These are phyloP conservation scores for Neoseiulus cucumeris DNA, from an alignment of 1,140 invertebrate genomes.

Conservation along the genomic window DNA sequence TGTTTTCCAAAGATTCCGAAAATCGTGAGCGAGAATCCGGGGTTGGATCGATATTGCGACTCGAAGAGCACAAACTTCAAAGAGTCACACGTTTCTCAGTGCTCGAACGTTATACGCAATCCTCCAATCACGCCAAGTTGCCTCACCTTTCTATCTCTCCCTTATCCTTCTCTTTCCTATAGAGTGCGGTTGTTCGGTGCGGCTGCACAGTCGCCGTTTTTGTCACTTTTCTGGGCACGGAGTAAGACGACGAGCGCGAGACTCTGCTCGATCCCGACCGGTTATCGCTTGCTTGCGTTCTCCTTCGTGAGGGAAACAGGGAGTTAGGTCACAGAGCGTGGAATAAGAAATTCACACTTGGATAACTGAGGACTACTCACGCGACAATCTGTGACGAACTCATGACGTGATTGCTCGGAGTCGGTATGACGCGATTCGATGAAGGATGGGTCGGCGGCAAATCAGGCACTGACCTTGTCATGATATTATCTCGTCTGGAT, in stretches of 20 bases:
- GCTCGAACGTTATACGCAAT: too few species aligned
- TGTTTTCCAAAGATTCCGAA: too few species aligned
- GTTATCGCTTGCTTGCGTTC: background rate
- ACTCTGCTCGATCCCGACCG: background rate
- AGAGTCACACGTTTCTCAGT: too few species aligned
- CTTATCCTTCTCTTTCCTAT: background rate
- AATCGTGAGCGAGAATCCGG: too few species aligned
- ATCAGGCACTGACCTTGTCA: slow-evolving; percentile 8
- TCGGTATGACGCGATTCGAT: too few species aligned
- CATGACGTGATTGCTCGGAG: too few species aligned
- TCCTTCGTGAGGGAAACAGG: background rate
- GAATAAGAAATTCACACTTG: background rate
- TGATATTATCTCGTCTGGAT: background rate
- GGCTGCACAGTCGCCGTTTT: slow-evolving; percentile 4
- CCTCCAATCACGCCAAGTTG: too few species aligned
- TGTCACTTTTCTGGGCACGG: background rate
- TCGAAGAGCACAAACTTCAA: too few species aligned
- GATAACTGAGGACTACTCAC: too few species aligned
- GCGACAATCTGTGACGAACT: too few species aligned
- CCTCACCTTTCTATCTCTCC: background rate
- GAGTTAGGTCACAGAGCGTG: background rate
- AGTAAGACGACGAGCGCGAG: background rate
- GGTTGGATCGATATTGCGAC: too few species aligned
- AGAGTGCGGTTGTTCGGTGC: background rate
- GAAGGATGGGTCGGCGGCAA: background rate